phyloP scores from a whole-genome alignment of 2,888 invertebrate species.

The Nemotelus pantherinus region DNA sequence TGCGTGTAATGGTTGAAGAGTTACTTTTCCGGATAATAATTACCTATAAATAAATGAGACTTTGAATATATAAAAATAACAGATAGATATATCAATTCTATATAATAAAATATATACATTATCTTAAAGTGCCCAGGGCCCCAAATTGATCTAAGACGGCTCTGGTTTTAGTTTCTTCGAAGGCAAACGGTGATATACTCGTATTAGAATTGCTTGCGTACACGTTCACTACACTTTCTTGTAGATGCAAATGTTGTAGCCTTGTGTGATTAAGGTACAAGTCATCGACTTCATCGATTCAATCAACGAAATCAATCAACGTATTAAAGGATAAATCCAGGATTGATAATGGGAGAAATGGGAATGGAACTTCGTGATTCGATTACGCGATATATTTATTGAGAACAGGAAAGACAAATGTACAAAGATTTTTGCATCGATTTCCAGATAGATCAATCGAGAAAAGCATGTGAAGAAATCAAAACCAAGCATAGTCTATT shows the following conservation, averaged over 20 bases:
- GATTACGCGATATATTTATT: slow-evolving; percentile 15
- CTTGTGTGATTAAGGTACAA: slow-evolving; percentile 1
- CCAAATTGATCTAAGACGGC: not conserved
- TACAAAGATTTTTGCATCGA: too few relatives aligned
- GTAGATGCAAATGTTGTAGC: not conserved
- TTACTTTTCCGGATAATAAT: too few relatives aligned
- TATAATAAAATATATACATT: too few relatives aligned
- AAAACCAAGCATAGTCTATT: not conserved
- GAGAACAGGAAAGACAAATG: too few relatives aligned
- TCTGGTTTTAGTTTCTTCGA: not conserved
- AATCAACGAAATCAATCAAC: not conserved
- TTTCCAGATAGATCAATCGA: slow-evolving; percentile 14
- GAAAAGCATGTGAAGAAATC: not conserved
- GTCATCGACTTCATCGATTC: slow-evolving; percentile 5
- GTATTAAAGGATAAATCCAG: slow-evolving; percentile 31
- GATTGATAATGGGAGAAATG: too few relatives aligned
- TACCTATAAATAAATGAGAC: too few relatives aligned
- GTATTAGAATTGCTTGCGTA: not conserved
- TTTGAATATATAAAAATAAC: too few relatives aligned
- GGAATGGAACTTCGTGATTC: not conserved
- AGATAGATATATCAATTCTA: too few relatives aligned
- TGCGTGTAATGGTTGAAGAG: too few relatives aligned
- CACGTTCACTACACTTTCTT: not conserved
- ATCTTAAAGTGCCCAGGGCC: too few relatives aligned
- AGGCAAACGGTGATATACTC: not conserved